A percentile compares a stretch with the other conserved stretches of the same genome.
phyloP scores from a whole-genome alignment of 2,797 vertebrate species.

The Ammospiza maritima region DNA sequence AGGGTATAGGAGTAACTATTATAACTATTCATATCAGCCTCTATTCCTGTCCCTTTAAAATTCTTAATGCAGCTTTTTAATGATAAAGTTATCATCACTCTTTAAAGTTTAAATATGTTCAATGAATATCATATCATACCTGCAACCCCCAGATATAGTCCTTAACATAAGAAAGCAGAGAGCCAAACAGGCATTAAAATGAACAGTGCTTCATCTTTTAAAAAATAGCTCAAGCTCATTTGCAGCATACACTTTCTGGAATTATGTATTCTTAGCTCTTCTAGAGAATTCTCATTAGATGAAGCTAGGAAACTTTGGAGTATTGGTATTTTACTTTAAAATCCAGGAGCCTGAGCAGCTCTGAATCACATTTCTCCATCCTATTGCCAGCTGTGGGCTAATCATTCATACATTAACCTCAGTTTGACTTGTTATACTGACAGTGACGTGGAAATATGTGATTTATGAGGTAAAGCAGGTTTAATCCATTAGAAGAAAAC shows the following conservation, averaged over 20 bases:
- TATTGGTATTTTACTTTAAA: background rate
- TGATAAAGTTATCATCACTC: background rate
- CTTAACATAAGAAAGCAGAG: background rate
- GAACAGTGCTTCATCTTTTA: background rate
- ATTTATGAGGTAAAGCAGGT: conserved; percentile 12
- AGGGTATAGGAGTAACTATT: background rate
- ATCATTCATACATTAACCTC: background rate
- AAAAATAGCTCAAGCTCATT: background rate
- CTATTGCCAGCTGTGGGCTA: background rate
- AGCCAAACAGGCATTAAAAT: background rate
- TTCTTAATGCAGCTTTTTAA: background rate
- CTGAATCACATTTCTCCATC: background rate
- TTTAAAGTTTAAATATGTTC: background rate
- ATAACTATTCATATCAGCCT: background rate
- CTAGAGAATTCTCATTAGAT: background rate
- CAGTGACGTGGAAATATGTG: background rate
- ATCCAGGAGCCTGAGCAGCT: background rate
- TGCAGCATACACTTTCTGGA: background rate
- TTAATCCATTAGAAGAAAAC: background rate
- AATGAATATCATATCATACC: background rate
- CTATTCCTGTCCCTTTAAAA: background rate
- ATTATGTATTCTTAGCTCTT: background rate
- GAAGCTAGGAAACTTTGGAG: background rate
- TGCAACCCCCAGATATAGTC: background rate
- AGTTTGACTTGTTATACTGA: background rate